Evolutionary conservation across 2,113 vertebrate genomes (phyloP).

Genomic region (Oncorhynchus mykiss): DNA sequence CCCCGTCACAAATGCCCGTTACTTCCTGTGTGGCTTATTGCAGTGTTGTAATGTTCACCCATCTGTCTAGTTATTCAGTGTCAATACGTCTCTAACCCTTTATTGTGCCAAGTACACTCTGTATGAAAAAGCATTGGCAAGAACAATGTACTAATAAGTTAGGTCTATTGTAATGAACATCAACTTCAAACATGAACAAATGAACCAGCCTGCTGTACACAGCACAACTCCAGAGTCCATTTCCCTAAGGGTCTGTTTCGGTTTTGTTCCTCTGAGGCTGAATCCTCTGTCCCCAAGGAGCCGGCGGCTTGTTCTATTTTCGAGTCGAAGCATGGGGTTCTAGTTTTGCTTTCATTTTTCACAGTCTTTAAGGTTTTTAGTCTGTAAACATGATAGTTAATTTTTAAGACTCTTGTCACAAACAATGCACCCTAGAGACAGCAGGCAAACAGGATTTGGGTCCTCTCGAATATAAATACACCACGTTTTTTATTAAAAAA

Average conservation of each 20-base stretch:
- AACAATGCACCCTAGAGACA: not conserved
- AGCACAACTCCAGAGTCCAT: not conserved
- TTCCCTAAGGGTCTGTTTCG: conserved; percentile 22
- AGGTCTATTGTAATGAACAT: not conserved
- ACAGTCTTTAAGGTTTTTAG: conserved; percentile 25
- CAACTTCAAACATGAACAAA: conserved; percentile 3
- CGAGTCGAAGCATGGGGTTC: conserved; percentile 13
- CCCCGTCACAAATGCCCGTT: not conserved
- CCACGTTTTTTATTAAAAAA: conserved; percentile 5
- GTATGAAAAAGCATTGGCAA: not conserved
- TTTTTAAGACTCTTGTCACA: conserved; percentile 10
- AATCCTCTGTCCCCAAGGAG: conserved; percentile 36
- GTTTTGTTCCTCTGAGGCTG: conserved; percentile 28
- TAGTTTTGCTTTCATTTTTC: conserved; percentile 20
- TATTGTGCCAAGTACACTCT: not conserved
- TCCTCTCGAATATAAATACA: conserved; percentile 14
- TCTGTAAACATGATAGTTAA: conserved; percentile 12
- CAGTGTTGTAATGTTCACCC: not conserved
- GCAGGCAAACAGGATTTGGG: conserved; percentile 15
- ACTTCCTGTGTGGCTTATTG: not conserved
- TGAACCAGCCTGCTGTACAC: conserved; percentile 5
- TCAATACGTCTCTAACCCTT: not conserved
- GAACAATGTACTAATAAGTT: not conserved
- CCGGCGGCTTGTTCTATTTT: conserved; percentile 34
- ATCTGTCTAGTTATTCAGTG: not conserved